Conservation (phyloP, 35 echinoderm and acorn worm species). For the Stichopus chloronotus region DNA sequence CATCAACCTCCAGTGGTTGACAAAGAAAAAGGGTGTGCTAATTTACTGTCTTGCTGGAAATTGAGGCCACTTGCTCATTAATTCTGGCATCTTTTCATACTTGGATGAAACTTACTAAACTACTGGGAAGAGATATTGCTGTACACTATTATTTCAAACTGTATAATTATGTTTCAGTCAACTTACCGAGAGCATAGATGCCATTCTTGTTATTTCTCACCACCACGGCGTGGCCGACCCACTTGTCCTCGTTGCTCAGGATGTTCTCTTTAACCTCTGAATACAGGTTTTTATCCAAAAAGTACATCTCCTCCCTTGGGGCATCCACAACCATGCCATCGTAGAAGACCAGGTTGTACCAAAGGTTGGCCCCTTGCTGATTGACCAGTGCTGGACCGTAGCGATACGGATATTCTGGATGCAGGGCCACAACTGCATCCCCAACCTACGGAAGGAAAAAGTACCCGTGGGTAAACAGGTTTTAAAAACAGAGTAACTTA, state of each 20-base stretch:
- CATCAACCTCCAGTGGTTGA: no score
- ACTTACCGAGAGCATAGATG: constrained; percentile 83
- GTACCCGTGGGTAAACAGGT: background rate
- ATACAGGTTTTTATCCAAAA: constrained; percentile 44
- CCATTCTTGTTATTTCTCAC: constrained; percentile 77
- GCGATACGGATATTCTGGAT: constrained; percentile 78
- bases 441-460: constrained; percentile 38
- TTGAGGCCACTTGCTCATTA: no score
- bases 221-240: constrained; percentile 85
- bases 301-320: constrained; percentile 93
- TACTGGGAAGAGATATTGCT: no score
- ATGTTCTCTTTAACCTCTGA: constrained; percentile 71
- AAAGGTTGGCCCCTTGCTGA: constrained; percentile 71
- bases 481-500: background rate
- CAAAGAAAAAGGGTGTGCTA: no score
- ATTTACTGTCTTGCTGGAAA: no score
- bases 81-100: no score
- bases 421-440: constrained; percentile 80
- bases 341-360: constrained; percentile 93
- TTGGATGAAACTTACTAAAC: no score
- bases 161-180: no score
- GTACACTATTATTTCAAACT: no score
- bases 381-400: constrained; percentile 81
- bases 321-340: constrained; percentile 74
- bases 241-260: constrained; percentile 71